A percentile compares a stretch with the other conserved stretches of the same genome.
These are phyloP conservation scores for Leucosticte australis DNA, from an alignment of 2,113 vertebrate species.

Conservation along the genomic window DNA sequence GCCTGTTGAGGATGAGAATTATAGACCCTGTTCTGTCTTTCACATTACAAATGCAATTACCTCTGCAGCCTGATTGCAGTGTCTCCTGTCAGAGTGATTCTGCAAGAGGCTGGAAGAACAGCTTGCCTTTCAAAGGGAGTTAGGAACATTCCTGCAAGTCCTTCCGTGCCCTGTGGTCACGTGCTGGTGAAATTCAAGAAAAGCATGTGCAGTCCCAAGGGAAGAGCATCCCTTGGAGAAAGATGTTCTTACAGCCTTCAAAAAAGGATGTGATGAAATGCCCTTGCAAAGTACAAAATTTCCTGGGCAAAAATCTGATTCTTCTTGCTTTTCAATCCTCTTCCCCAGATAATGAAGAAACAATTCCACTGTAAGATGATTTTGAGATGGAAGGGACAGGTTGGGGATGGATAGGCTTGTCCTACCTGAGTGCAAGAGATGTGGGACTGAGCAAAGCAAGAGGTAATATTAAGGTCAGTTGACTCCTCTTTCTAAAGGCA, in stretches of 20 bases:
- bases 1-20: neutral
- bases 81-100: neutral
- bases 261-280: neutral
- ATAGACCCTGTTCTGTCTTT: neutral
- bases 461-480: neutral
- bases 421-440: neutral
- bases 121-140: constrained; percentile 6
- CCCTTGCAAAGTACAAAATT: neutral
- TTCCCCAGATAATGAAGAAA: neutral
- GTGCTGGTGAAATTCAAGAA: neutral
- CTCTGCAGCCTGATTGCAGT: neutral
- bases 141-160: neutral
- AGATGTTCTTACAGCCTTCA: neutral
- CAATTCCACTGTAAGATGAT: neutral
- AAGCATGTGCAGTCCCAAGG: neutral
- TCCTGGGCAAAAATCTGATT: neutral
- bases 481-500: neutral
- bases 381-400: neutral
- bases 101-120: neutral
- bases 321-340: neutral
- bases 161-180: neutral
- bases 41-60: constrained; percentile 8
- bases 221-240: neutral
- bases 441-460: rapidly evolving
- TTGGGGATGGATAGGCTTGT: neutral